Evolutionary conservation across 2,888 invertebrate species (phyloP), one percentile per base, ranked within the genome.

Genomic region (Drosophila glabriapex): DNA sequence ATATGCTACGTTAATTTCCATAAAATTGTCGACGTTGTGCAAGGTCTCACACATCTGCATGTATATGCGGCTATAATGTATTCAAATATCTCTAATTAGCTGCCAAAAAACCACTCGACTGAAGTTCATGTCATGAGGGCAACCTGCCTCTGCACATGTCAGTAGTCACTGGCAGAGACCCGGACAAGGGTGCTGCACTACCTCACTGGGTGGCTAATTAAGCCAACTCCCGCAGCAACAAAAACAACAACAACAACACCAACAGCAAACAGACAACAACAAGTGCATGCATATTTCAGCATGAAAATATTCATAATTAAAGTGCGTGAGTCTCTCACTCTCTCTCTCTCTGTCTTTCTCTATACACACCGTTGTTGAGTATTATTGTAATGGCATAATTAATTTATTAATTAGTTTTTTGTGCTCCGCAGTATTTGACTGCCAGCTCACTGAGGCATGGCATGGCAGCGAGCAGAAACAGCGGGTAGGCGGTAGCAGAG

Each of bases 321-420:
- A 89, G 80, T 89, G 90, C 90, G 89, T 86, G 78, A 66, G 76
- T 63, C 72, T 58, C 54, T 29, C 68, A 35, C 16, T 16, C 46
- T 10, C n/a, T n/a, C 5, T 39, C 9, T 41, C 41, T 19, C 37
- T 39, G 22, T 46, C 16, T 25, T 25, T 22, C 28, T 46, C 46
- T 46, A 46, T 46, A 46, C 46, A 46, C 25, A 25, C 2, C 70
- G 46, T 55, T 50, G 67, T 49, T 68, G 56, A 74, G 60, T 79
- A 78, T 83, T 89, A 77, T 83, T 89, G 75, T 90, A 88, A 89
- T 89, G 79, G 85, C 85, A 87, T 91, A 90, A 91, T 90, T 89
- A 91, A 91, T 90, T 90, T 89, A 88, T 88, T 88, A 88, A 91
- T 91, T 91, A 88, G 90, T 83, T 91, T 89, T 74, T 39, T 55